phyloP scores from a whole-genome alignment of 2,113 vertebrate species.

The Setophaga petechia region DNA sequence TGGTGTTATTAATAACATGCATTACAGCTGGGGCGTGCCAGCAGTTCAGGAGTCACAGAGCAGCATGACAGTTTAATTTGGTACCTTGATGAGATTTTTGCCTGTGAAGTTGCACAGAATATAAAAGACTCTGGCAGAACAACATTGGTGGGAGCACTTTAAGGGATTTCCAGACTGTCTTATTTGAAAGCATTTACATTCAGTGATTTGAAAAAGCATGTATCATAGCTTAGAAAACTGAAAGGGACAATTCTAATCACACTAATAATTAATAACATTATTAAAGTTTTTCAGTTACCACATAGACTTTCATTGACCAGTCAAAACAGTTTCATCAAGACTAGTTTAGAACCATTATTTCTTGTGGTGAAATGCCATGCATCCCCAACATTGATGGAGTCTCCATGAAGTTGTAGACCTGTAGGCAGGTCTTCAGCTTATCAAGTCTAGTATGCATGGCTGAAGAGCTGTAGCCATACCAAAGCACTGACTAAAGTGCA shows the following conservation, averaged over 20 bases:
- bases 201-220: neutral
- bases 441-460: neutral
- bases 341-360: neutral
- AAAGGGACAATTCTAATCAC: neutral
- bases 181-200: neutral
- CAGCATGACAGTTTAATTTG: constrained; percentile 64
- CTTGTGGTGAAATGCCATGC: neutral
- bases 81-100: constrained; percentile 63
- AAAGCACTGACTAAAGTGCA: neutral
- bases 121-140: neutral
- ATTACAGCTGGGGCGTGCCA: constrained; percentile 44
- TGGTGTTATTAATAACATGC: constrained; percentile 58
- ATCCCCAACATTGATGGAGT: neutral
- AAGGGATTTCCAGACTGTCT: neutral
- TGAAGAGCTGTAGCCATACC: neutral
- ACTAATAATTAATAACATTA: neutral
- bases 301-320: neutral
- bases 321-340: neutral
- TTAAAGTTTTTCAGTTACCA: neutral
- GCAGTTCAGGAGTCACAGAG: constrained; percentile 55
- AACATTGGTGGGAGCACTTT: neutral
- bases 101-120: constrained; percentile 36
- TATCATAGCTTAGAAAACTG: neutral
- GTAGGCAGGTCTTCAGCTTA: neutral
- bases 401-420: neutral